Evolutionary conservation across 2,113 vertebrate species (phyloP), one percentile per base, ranked within the genome.

Genomic region (Hippopotamus amphibius): DNA sequence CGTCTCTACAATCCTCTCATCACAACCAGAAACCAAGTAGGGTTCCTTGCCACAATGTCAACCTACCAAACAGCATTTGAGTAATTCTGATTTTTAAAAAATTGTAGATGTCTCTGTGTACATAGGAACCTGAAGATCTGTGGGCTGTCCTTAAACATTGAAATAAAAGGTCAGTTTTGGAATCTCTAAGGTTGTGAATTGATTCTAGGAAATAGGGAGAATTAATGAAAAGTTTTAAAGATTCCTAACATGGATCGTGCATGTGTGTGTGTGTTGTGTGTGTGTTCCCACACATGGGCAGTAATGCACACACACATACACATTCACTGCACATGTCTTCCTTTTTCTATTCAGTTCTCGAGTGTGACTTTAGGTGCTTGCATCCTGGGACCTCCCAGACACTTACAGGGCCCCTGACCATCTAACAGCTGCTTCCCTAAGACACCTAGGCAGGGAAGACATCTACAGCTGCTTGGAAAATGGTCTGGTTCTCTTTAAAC

Each of bases 401-500:
- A n/a, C 50, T 37, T 17, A 26, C 4, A 2, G 30, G n/a, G 19
- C 17, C 69, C 53, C 26, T 48, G 15, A 6, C 57, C 63, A 12
- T 24, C 77, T 57, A 22, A 13, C 11, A 9, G 26, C 72, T 69
- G 63, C 71, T 57, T 33, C n/a, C 33, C 46, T 48, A 4, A 17
- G 46, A 71, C 21, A 14, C 46, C 59, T 33, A 37, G 22, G 68
- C 90, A 43, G 13, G 85, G 76, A 7, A 85, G 91, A 81, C 91
- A 50, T 41, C 86, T 12, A 22, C n/a, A 88, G 72, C 76, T 19
- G 68, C 88, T 96, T 90, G 81, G 97, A 97, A 98, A 98, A 97
- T 14, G 96, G 97, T 55, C 96, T 86, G 82, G 96, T 98, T 97
- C 55, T 26, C 97, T 97, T 97, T 93, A 97, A 97, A 96, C 97